These are phyloP conservation scores for Anguilla pacifica DNA, from an alignment of 2,797 vertebrate species.

Conservation along the genomic window DNA sequence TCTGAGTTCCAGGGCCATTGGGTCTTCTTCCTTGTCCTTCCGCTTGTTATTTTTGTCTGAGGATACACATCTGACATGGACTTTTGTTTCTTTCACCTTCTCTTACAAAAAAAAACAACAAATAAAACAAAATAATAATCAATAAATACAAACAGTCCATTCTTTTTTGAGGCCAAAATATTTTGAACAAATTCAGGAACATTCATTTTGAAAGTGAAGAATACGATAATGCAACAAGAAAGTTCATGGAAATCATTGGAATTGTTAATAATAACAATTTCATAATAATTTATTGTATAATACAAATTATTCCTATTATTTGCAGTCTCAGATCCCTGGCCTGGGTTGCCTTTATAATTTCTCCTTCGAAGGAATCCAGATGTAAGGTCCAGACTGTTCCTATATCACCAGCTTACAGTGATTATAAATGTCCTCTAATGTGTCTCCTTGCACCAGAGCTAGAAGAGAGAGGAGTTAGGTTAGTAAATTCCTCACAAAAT, in stretches of 20 bases:
- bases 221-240: constrained; percentile 67
- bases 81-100: constrained; percentile 40
- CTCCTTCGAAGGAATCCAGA: constrained; percentile 99
- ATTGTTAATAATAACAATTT: constrained; percentile 66
- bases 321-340: constrained; percentile 72
- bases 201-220: constrained; percentile 91
- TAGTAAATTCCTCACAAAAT: not conserved
- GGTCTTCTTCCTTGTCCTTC: constrained; percentile 26
- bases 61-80: constrained; percentile 25
- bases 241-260: constrained; percentile 73
- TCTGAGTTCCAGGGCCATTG: constrained; percentile 3
- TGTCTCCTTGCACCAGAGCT: constrained; percentile 98
- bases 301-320: constrained; percentile 81
- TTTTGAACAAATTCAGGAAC: constrained; percentile 91
- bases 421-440: constrained; percentile 97
- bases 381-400: constrained; percentile 97
- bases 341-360: constrained; percentile 87
- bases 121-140: constrained; percentile 29
- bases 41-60: not conserved
- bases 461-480: constrained; percentile 54
- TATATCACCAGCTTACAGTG: constrained; percentile 98
- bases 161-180: constrained; percentile 56
- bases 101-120: constrained; percentile 13
- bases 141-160: constrained; percentile 55
- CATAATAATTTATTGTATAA: constrained; percentile 73